Base-by-base conservation (phyloP, 2,797 vertebrate genomes). In the Brachymystax lenok region DNA sequence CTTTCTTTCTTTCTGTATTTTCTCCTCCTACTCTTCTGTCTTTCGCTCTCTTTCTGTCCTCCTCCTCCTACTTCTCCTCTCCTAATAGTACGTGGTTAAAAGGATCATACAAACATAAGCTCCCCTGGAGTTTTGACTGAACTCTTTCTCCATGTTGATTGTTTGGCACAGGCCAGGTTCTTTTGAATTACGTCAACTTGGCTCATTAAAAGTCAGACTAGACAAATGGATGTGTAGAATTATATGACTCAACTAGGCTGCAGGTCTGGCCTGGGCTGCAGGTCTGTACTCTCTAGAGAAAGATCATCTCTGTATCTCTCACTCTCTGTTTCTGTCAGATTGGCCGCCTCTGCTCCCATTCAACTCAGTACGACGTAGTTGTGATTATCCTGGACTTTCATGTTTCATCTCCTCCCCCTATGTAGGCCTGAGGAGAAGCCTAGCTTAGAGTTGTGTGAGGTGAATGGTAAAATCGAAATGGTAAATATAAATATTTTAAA, bases 401-500 rank as follows among this genome's bases (percentile, higher is more conserved):
- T 59, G 54, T 59, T 61, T 30, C 54, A 7, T 73, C 71, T 61
- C 19, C 3, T 27, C 8, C 8, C 12, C 61, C 35, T 33, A 5
- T 21, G 5, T 69, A 63, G 54, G n/a, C 56, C 56, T 21, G 54
- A 17, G 71, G 21, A 67, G 35, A 30, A 56, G 68, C 56, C 35
- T 59, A 33, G 71, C 73, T 10, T 24, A 24, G 66, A 69, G 50
- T 35, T 21, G 35, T 70, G 74, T 67, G 73, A 63, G 69, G 69
- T 78, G 74, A 82, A 69, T 64, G 52, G 69, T 75, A 21, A 69
- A 84, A 78, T 68, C 21, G 82, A 80, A 84, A 76, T 82, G 59
- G 10, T 74, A 59, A 81, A 79, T 56, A 24, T 83, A 80, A 83
- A 75, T 82, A 76, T 82, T 83, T 83, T 82, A 84, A 70, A 52